Conservation (phyloP, 64 coral and sea anemone genomes). For the Stichodactyla mertensii region DNA sequence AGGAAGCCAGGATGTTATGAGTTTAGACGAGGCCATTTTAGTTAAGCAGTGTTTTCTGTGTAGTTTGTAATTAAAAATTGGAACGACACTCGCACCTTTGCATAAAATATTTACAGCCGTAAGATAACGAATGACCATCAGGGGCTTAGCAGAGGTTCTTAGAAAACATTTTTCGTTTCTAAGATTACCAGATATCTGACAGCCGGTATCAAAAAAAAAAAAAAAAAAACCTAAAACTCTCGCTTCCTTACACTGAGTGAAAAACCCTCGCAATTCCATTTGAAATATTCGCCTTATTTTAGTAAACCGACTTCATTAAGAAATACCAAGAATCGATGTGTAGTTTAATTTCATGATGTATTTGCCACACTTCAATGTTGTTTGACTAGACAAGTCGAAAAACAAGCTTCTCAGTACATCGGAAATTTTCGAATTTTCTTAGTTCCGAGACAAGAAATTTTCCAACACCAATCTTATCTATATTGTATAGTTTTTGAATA, state of each 20-base stretch:
- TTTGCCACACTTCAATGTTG: no score
- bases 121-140: background rate
- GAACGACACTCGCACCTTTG: background rate
- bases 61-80: background rate
- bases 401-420: background rate
- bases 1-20: background rate
- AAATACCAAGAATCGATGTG: background rate
- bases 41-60: background rate
- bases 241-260: no score
- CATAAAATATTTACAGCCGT: background rate
- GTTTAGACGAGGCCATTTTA: background rate
- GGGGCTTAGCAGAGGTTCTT: background rate
- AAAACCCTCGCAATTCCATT: no score
- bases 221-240: no score
- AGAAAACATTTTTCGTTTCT: background rate
- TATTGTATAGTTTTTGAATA: background rate
- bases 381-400: background rate
- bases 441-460: background rate
- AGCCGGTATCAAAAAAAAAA: background rate
- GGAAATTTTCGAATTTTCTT: background rate
- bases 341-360: no score
- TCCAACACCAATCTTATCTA: background rate
- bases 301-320: background rate
- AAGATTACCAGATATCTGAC: background rate
- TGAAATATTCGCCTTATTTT: background rate